These are phyloP conservation scores for Melanotaenia boesemani DNA, from an alignment of 2,797 vertebrate genomes.

Conservation along the genomic window DNA sequence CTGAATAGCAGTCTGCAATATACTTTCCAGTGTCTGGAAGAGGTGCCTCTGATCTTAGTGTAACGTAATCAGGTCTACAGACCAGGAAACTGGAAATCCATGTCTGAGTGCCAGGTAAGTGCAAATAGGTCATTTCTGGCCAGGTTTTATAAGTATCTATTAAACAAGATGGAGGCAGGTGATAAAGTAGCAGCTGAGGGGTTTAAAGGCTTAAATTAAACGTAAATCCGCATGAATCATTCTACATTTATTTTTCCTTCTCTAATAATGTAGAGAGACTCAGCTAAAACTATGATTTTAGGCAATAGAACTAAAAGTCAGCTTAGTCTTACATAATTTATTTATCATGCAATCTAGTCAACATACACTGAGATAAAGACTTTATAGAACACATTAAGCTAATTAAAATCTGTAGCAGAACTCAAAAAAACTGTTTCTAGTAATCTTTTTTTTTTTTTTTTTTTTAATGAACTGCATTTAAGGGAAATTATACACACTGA, in stretches of 20 bases:
- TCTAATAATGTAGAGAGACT: background rate
- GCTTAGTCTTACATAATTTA: background rate
- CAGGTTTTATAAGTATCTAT: conserved; percentile 40
- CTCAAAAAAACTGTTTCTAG: too few species aligned
- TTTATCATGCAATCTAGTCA: background rate
- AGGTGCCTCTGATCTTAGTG: conserved; percentile 43
- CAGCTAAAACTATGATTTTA: background rate
- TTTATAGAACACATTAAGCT: background rate
- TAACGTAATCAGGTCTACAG: conserved; percentile 65
- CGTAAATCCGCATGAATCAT: conserved; percentile 15
- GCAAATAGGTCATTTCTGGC: conserved; percentile 59
- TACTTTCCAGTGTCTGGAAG: conserved; percentile 58
- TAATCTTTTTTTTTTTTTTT: background rate
- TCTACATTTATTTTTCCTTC: background rate
- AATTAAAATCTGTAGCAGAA: background rate
- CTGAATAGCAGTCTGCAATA: conserved; percentile 60
- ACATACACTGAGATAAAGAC: background rate
- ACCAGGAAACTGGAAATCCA: conserved; percentile 71
- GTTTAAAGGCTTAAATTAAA: conserved; percentile 26
- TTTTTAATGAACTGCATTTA: too few species aligned
- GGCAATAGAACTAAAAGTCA: background rate
- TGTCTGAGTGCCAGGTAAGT: conserved; percentile 63
- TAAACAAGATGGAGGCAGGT: conserved; percentile 41
- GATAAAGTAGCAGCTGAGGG: conserved; percentile 27
- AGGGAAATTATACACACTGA: background rate